Evolutionary conservation across 1,140 invertebrate genomes (phyloP), one percentile per base, ranked within the genome.

Genomic region (Drosophila parabipectinata): DNA sequence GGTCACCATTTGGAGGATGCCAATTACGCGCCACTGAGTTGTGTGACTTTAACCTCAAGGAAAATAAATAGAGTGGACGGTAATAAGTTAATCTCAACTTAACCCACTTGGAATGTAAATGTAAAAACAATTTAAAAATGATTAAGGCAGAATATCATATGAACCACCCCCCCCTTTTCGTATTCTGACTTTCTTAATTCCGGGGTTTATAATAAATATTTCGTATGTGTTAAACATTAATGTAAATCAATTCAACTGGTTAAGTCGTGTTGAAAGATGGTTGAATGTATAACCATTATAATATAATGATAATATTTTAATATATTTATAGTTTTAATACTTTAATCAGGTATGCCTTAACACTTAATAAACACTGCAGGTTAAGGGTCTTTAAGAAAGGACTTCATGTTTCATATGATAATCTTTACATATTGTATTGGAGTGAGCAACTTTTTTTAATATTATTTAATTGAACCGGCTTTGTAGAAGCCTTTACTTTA

Each of bases 1-100:
- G 50, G 54, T 55, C 48, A 63, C 72, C 71, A 73, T 74, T 51
- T 34, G 47, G 30, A 52, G 47, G 53, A 66, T 58, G 74, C 72
- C 67, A 71, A 71, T 71, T 71, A 75, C 75, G 54, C 53, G 48
- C 41, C n/a, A 15, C 10, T 56, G 30, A 26, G 18, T 21, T 32
- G 12, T 50, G 52, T 34, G 52, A 7, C 58, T 50, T 66, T 37
- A 59, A 54, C 48, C 55, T 45, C 12, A 47, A 24, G 14, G 18
- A 12, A 26, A 15, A 28, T 56, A 30, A 3, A 30, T 56, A 44
- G 7, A 47, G 24, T 18, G 7, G 44, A 9, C 7, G 18, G 8
- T 3, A 47, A 6, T 18, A 18, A 14, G 41, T 44, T 44, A 44
- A 44, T 14, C 41, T 44, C 8, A 14, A 44, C 41, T 44, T 18